Conservation (phyloP, 2,113 vertebrate species). For the Gorsachius goisagi region DNA sequence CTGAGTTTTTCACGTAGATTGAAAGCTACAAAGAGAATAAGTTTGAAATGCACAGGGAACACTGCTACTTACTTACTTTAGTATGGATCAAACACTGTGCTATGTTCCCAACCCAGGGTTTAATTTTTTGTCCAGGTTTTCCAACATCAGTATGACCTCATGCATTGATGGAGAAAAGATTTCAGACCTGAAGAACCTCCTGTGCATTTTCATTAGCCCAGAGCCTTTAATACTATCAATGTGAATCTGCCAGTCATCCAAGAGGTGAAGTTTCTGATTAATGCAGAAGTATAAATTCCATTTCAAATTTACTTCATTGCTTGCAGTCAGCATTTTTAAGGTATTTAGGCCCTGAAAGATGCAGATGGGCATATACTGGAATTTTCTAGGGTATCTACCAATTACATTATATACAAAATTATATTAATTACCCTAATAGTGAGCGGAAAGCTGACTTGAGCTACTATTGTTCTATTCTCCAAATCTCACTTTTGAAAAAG, state of each 20-base stretch:
- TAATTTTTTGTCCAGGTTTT: not conserved
- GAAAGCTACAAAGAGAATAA: not conserved
- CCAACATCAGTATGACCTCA: not conserved
- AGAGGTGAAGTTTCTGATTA: not conserved
- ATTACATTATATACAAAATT: not conserved
- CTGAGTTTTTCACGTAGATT: not conserved
- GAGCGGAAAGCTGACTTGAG: not conserved
- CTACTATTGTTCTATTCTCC: not conserved
- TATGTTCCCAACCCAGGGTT: not conserved
- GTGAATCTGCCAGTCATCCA: not conserved
- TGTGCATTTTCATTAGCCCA: not conserved
- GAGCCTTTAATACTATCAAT: not conserved
- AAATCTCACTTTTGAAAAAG: not conserved
- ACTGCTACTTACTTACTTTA: not conserved
- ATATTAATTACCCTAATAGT: not conserved
- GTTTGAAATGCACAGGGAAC: not conserved
- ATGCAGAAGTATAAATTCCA: not conserved
- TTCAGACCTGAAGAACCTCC: not conserved
- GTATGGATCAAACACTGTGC: not conserved
- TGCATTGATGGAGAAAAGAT: not conserved
- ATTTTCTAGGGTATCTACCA: not conserved
- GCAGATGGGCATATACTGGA: not conserved
- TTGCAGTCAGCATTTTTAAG: not conserved
- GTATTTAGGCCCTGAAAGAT: not conserved
- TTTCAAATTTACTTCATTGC: not conserved